Conservation (phyloP, 1,140 invertebrate species). For the Ephestia elutella region DNA sequence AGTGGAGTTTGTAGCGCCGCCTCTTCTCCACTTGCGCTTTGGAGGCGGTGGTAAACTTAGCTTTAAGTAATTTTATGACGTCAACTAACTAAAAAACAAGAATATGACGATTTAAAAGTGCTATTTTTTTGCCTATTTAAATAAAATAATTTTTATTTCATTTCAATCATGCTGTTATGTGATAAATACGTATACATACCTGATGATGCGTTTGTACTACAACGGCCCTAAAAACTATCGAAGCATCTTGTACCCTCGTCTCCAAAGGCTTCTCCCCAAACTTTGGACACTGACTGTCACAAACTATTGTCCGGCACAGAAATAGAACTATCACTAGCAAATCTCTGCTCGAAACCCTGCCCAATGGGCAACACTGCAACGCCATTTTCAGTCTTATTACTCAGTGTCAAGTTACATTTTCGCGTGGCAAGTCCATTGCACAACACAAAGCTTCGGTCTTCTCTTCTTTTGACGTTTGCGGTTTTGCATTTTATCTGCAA, state of each 20-base stretch:
- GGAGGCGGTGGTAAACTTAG: too few relatives aligned
- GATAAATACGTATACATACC: too few relatives aligned
- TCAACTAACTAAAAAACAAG: too few relatives aligned
- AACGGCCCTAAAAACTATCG: slow-evolving; percentile 66
- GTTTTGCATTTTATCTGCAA: slow-evolving; percentile 63
- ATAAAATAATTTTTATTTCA: too few relatives aligned
- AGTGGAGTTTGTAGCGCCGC: too few relatives aligned
- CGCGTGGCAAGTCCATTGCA: slow-evolving; percentile 42
- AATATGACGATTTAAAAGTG: too few relatives aligned
- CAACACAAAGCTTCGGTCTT: slow-evolving; percentile 37
- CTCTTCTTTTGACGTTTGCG: slow-evolving; percentile 58
- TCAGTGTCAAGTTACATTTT: slow-evolving; percentile 45
- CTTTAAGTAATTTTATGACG: too few relatives aligned
- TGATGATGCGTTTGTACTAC: slow-evolving; percentile 60
- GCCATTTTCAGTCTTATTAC: slow-evolving; percentile 48
- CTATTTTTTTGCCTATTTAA: too few relatives aligned
- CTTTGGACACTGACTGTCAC: slow-evolving; percentile 68
- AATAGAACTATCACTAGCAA: slow-evolving; percentile 55
- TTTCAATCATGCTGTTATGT: too few relatives aligned
- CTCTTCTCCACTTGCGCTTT: too few relatives aligned
- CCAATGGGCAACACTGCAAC: slow-evolving; percentile 31
- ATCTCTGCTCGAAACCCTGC: slow-evolving; percentile 43
- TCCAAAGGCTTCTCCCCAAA: slow-evolving; percentile 64
- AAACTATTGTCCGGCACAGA: slow-evolving; percentile 63
- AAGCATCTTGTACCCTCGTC: slow-evolving; percentile 65